Conservation (phyloP, 2,797 vertebrate species). For the Enteromius trimaculatus region DNA sequence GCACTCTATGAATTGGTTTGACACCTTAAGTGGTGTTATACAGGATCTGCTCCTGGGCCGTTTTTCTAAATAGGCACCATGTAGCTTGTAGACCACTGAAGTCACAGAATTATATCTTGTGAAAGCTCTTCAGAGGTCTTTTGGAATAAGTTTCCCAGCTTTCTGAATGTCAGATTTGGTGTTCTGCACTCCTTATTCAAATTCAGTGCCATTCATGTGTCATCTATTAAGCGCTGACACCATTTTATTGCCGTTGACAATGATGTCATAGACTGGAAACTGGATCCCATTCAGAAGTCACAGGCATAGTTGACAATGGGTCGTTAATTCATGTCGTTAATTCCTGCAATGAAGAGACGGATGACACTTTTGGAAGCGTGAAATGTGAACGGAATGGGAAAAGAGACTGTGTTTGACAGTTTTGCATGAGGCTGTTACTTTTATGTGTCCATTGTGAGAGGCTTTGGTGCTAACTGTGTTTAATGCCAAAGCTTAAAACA, state of each 20-base stretch:
- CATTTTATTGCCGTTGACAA: conserved; percentile 57
- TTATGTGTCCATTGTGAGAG: conserved; percentile 9
- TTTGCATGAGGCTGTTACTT: conserved; percentile 39
- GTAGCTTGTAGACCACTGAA: not conserved
- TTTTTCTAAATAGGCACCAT: not conserved
- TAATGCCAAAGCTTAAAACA: not conserved
- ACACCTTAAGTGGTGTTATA: conserved; percentile 3
- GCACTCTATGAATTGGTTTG: conserved; percentile 20
- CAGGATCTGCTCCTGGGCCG: not conserved
- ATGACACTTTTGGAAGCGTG: conserved; percentile 49
- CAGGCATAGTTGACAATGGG: conserved; percentile 57
- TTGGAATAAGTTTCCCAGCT: conserved; percentile 8
- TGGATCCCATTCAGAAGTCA: conserved; percentile 52
- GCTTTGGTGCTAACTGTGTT: not conserved
- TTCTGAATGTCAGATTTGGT: conserved; percentile 22
- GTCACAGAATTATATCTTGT: not conserved
- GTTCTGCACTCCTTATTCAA: conserved; percentile 26
- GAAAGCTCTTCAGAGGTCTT: not conserved
- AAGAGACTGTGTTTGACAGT: conserved; percentile 40
- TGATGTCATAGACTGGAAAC: conserved; percentile 61
- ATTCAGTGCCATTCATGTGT: conserved; percentile 31
- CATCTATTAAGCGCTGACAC: conserved; percentile 53
- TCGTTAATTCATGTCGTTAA: conserved; percentile 59
- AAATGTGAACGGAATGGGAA: conserved; percentile 48
- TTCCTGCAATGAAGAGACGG: conserved; percentile 55